These are phyloP conservation scores for Choloepus hoffmanni DNA, from an alignment of 2,113 vertebrate species.

Conservation along the genomic window DNA sequence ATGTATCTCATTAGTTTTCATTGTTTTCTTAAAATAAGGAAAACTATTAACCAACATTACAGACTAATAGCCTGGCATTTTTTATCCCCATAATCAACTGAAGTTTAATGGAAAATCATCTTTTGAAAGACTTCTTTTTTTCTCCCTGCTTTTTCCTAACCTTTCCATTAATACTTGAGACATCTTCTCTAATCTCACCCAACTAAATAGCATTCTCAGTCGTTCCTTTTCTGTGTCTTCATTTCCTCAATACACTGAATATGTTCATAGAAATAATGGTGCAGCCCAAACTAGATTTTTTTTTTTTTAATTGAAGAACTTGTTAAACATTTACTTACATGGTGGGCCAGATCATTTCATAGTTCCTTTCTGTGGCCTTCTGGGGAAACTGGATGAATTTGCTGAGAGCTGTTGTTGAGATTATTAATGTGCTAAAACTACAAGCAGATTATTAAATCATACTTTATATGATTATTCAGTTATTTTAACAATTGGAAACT, in stretches of 20 bases:
- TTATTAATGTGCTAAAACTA: background rate
- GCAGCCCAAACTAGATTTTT: background rate
- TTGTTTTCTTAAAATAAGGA: slow-evolving; percentile 79
- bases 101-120: slow-evolving; percentile 66
- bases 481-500: slow-evolving; percentile 29
- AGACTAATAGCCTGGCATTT: slow-evolving; percentile 60
- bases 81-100: slow-evolving; percentile 12
- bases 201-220: background rate
- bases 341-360: background rate
- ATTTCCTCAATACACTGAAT: background rate
- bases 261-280: background rate
- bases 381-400: background rate
- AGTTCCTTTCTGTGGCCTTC: background rate
- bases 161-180: slow-evolving; percentile 67
- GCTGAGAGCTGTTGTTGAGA: slow-evolving; percentile 36
- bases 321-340: background rate
- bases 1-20: slow-evolving; percentile 82
- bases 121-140: slow-evolving; percentile 54
- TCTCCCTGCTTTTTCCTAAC: slow-evolving; percentile 57
- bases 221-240: background rate
- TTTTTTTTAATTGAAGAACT: background rate
- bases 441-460: slow-evolving; percentile 38
- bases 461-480: slow-evolving; percentile 40
- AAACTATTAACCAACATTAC: slow-evolving; percentile 70
- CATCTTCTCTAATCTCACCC: slow-evolving; percentile 17